A percentile compares a stretch with the other conserved stretches of the same genome.
These are phyloP conservation scores for Dryobates pubescens DNA, from an alignment of 2,797 vertebrate genomes.

Conservation along the genomic window DNA sequence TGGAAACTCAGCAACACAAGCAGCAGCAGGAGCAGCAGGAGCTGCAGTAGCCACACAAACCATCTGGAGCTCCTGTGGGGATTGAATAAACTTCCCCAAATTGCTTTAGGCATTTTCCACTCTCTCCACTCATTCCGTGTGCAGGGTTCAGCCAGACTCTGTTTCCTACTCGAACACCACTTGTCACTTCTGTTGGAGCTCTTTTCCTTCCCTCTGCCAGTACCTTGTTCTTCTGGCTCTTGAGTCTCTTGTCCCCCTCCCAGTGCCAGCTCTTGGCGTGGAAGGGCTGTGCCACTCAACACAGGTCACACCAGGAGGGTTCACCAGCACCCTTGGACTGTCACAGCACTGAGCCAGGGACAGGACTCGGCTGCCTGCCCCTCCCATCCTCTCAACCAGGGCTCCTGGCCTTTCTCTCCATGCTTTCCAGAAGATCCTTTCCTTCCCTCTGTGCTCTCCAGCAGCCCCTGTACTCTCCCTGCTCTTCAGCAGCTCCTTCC, in stretches of 20 bases:
- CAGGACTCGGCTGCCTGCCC: neutral
- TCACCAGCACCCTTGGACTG: rapidly evolving
- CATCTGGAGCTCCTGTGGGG: slow-evolving; percentile 60
- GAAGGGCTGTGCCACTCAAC: neutral
- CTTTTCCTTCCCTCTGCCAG: slow-evolving; percentile 2
- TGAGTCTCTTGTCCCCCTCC: neutral
- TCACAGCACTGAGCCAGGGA: rapidly evolving
- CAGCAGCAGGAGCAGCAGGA: slow-evolving; percentile 12
- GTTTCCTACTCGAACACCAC: slow-evolving; percentile 2
- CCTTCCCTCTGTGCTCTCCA: too few species aligned
- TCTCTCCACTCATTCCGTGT: slow-evolving; percentile 28
- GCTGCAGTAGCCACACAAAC: neutral
- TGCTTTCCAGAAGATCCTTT: too few species aligned
- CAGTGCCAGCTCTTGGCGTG: rapidly evolving
- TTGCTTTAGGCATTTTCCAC: slow-evolving; percentile 44
- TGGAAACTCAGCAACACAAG: neutral
- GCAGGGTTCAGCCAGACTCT: neutral
- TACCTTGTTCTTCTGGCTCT: neutral
- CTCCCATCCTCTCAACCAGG: neutral
- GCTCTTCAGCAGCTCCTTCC: too few species aligned
- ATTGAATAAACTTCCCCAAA: slow-evolving; percentile 44
- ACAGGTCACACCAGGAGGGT: rapidly evolving
- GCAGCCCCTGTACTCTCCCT: too few species aligned
- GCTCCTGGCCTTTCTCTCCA: too few species aligned
- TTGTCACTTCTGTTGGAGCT: slow-evolving; percentile 31